Evolutionary conservation across 2,113 vertebrate genomes (phyloP), one percentile per base, ranked within the genome.

Genomic region (Casuarius casuarius): DNA sequence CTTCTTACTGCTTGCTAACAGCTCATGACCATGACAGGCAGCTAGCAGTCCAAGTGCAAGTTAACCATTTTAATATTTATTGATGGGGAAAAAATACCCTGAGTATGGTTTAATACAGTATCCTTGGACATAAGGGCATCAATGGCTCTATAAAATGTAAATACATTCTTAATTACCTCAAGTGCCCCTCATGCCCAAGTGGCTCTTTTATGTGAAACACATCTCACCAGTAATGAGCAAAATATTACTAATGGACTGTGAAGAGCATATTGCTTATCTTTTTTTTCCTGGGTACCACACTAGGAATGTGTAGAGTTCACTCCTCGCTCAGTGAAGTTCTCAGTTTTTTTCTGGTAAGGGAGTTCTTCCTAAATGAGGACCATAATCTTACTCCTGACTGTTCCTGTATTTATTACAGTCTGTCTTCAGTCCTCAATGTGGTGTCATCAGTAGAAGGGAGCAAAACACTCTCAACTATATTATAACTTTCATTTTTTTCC

Each of bases 141-240:
- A 85, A 87, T 95, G 82, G 81, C 84, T 97, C 92, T 84, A 87
- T 95, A 97, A 97, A 98, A 98, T 97, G 97, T 97, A 98, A 98
- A 98, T 98, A 96, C 80, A 90, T 97, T 96, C 97, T 97, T 98
- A 98, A 98, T 98, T 98, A 98, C 93, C 92, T 98, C 97, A 98
- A 98, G 97, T 97, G 92, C 92, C 70, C 94, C 95, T 97, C 96
- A 97, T 67, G 94, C 94, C 97, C 92, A 97, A 98, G 87, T 97
- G 94, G 84, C 92, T 97, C 94, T 95, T 97, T 93, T 80, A 84
- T 1, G 23, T 97, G 95, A 96, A 98, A 96, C 61, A 90, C 59
- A 13, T 98, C 95, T 97, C 78, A 52, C 94, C 95, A 94, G 86
- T 97, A 98, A 98, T 94, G 96, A 98, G 95, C 93, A 97, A 74